These are phyloP conservation scores for Thaumetopoea pityocampa DNA, from an alignment of 1,140 invertebrate species.

Conservation along the genomic window DNA sequence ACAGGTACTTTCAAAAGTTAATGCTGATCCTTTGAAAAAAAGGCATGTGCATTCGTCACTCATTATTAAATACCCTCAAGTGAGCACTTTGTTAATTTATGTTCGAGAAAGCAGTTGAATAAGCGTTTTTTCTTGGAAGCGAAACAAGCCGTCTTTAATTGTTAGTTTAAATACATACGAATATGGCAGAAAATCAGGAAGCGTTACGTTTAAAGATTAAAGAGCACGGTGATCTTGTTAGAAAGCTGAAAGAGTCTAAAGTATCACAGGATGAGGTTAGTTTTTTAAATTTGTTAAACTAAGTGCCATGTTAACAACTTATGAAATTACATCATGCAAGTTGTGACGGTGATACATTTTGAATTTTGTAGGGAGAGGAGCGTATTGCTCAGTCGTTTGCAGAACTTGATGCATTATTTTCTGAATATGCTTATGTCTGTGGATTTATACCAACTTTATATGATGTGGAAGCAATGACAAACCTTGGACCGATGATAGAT, in stretches of 20 bases:
- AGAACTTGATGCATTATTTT: slow-evolving; percentile 62
- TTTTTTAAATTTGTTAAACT: slow-evolving; percentile 14
- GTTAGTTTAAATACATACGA: slow-evolving; percentile 19
- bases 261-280: slow-evolving; percentile 83
- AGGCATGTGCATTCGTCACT: too few species aligned
- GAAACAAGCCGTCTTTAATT: slow-evolving; percentile 12
- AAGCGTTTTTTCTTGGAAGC: slow-evolving; percentile 14
- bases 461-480: slow-evolving; percentile 71
- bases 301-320: slow-evolving; percentile 14
- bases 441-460: slow-evolving; percentile 73
- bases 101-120: too few species aligned
- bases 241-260: slow-evolving; percentile 88
- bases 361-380: slow-evolving; percentile 52
- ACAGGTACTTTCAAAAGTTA: too few species aligned
- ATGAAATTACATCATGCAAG: slow-evolving; percentile 34
- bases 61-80: too few species aligned
- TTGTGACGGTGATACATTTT: slow-evolving; percentile 5
- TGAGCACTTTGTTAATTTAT: slow-evolving; percentile 3
- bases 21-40: too few species aligned
- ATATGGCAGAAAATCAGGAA: slow-evolving; percentile 64
- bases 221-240: slow-evolving; percentile 87
- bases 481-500: slow-evolving; percentile 50
- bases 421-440: slow-evolving; percentile 76
- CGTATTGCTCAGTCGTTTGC: slow-evolving; percentile 29
- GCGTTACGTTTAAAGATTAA: slow-evolving; percentile 83